Evolutionary conservation across 2,888 invertebrate species (phyloP).

Genomic region (Calameuta pallipes): DNA sequence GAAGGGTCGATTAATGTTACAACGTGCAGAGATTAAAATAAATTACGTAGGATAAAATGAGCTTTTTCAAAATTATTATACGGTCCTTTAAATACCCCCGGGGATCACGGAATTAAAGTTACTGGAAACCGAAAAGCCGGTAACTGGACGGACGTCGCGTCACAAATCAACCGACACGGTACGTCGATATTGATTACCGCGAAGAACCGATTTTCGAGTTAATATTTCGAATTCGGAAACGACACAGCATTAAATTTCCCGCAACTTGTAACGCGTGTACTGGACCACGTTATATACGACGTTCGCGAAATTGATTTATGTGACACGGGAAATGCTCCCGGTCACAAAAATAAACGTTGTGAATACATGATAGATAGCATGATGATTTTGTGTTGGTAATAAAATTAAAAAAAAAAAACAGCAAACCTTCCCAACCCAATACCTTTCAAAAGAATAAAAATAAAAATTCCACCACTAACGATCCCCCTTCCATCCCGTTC

Average conservation of each 20-base stretch:
- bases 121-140: neutral
- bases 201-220: slow-evolving; percentile 3
- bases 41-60: neutral
- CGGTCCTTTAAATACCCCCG: neutral
- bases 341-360: neutral
- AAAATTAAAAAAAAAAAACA: too few species aligned
- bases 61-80: neutral
- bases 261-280: slow-evolving; percentile 9
- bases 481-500: neutral
- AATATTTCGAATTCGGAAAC: slow-evolving; percentile 15
- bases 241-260: slow-evolving; percentile 16
- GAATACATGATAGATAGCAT: neutral
- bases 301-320: neutral
- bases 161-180: neutral
- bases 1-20: neutral
- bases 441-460: neutral
- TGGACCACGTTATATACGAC: neutral
- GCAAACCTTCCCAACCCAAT: neutral
- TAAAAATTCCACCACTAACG: neutral
- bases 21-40: neutral
- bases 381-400: neutral
- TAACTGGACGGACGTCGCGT: neutral
- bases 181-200: neutral
- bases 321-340: neutral
- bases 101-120: neutral